phyloP scores from a whole-genome alignment of 2,888 invertebrate genomes.

The Ligdia adustata region DNA sequence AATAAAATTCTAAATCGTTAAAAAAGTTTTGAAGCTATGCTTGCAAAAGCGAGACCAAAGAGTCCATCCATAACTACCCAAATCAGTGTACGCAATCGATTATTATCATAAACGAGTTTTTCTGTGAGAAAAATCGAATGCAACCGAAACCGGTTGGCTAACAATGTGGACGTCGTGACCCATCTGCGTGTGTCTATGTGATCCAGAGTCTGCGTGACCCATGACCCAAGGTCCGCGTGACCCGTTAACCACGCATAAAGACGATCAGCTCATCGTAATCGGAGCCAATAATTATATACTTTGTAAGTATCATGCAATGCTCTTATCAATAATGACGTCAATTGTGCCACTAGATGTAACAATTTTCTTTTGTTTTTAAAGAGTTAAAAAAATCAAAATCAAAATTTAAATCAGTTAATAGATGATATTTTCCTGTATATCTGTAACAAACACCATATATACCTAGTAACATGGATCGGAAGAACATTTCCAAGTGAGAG shows the following conservation, averaged over 20 bases:
- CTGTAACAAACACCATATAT: too few species aligned
- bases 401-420: too few species aligned
- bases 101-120: slow-evolving; percentile 6
- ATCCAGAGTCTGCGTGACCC: slow-evolving; percentile 7
- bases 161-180: slow-evolving; percentile 15
- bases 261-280: background rate
- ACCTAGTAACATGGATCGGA: too few species aligned
- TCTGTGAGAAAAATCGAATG: slow-evolving; percentile 22
- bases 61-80: slow-evolving; percentile 1
- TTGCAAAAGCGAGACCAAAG: background rate
- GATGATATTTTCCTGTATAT: too few species aligned
- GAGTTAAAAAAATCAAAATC: too few species aligned
- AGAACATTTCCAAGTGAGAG: too few species aligned
- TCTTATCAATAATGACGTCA: too few species aligned
- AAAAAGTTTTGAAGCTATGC: too few species aligned
- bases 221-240: slow-evolving; percentile 1
- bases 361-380: too few species aligned
- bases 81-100: slow-evolving; percentile 9
- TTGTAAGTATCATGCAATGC: too few species aligned
- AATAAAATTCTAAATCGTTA: too few species aligned
- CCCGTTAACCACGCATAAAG: slow-evolving; percentile 8
- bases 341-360: too few species aligned
- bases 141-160: slow-evolving; percentile 10
- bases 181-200: slow-evolving; percentile 1
- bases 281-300: background rate